A percentile compares a stretch with the other conserved stretches of the same genome.
These are phyloP conservation scores for Coleophora flavipennella DNA, from an alignment of 2,888 invertebrate species.

Conservation along the genomic window DNA sequence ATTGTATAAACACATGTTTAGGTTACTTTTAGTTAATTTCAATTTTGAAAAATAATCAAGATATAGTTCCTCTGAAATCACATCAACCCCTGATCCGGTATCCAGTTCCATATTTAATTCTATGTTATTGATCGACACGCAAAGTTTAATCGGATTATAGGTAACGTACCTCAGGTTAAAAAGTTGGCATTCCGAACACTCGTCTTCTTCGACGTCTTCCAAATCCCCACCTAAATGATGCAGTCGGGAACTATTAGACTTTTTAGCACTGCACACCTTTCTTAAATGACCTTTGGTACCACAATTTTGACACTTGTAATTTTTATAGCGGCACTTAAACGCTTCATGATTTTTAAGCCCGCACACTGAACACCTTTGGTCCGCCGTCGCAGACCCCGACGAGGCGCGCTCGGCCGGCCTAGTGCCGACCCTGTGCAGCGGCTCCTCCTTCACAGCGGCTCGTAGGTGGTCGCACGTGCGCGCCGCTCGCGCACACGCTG, in stretches of 20 bases:
- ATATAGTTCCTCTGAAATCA: too few species aligned
- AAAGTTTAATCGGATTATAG: not conserved
- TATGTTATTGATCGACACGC: too few species aligned
- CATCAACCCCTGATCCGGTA: too few species aligned
- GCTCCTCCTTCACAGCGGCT: not conserved
- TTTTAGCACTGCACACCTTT: not conserved
- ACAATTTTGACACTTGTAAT: not conserved
- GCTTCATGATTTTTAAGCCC: not conserved
- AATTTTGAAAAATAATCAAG: not conserved
- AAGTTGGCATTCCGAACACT: not conserved
- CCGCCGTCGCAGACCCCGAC: not conserved
- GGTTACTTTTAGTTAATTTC: not conserved
- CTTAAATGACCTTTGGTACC: not conserved
- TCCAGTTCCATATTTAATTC: not conserved
- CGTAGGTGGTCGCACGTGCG: not conserved
- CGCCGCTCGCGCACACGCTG: too few species aligned
- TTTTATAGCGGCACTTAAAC: not conserved
- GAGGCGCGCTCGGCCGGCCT: not conserved
- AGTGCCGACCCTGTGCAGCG: not conserved
- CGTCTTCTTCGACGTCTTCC: not conserved
- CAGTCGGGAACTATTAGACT: not conserved
- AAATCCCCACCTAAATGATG: too few species aligned
- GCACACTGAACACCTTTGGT: not conserved
- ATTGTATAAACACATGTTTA: slow-evolving; percentile 6
- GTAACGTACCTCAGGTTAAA: not conserved